phyloP scores from a whole-genome alignment of 2,888 invertebrate species.

The Phasia obesa region DNA sequence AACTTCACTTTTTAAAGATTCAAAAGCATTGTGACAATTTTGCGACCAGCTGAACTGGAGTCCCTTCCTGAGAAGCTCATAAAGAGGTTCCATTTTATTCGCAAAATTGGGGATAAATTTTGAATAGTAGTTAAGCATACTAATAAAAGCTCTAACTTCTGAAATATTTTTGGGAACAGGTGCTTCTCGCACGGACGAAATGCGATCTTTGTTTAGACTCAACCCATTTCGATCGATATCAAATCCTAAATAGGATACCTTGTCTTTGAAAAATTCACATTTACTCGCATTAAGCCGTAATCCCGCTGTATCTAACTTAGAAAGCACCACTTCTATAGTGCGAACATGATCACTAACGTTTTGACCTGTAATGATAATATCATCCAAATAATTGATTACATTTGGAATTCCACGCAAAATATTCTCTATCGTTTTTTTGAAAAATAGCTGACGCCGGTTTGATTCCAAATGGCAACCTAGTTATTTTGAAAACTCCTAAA shows the following conservation, averaged over 20 bases:
- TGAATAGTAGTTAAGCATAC: conserved; percentile 59
- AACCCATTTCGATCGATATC: conserved; percentile 40
- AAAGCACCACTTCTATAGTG: conserved; percentile 49
- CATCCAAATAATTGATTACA: conserved; percentile 51
- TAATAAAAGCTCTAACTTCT: conserved; percentile 52
- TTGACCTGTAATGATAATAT: conserved; percentile 50
- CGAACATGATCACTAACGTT: conserved; percentile 38
- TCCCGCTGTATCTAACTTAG: conserved; percentile 18
- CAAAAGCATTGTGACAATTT: conserved; percentile 73
- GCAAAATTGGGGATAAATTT: conserved; percentile 68
- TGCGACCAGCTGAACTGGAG: conserved; percentile 74
- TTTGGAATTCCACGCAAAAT: conserved; percentile 39
- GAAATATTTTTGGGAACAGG: conserved; percentile 48
- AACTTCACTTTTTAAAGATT: conserved; percentile 73
- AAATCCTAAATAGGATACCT: conserved; percentile 56
- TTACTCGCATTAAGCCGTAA: conserved; percentile 32
- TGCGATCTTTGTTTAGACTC: conserved; percentile 40
- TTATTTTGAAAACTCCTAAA: conserved; percentile 52
- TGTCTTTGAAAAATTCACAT: conserved; percentile 49
- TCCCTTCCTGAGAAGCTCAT: conserved; percentile 28
- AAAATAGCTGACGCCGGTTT: conserved; percentile 52
- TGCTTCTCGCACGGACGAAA: conserved; percentile 30
- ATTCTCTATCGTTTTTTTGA: conserved; percentile 44
- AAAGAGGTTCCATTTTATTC: conserved; percentile 43
- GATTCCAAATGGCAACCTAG: conserved; percentile 42